Evolutionary conservation across 2,113 vertebrate genomes (phyloP).

Genomic region (Perognathus longimembris): DNA sequence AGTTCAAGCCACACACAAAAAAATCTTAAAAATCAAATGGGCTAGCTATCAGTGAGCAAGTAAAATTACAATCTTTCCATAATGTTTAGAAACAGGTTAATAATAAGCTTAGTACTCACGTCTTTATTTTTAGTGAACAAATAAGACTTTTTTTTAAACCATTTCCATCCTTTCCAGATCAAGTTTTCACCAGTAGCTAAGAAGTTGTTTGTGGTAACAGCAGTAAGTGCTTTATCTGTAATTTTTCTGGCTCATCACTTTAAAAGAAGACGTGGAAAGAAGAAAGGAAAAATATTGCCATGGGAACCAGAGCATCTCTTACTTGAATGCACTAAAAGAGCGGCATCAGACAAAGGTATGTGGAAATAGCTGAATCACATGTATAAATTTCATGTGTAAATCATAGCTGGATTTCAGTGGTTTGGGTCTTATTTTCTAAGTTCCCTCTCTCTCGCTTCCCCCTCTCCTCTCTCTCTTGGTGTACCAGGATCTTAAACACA

Average conservation of each 20-base stretch:
- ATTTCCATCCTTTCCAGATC: slow-evolving; percentile 86
- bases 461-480: too few species aligned
- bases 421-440: neutral
- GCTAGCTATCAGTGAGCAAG: neutral
- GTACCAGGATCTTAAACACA: too few species aligned
- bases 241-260: slow-evolving; percentile 95
- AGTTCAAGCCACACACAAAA: too few species aligned
- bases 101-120: neutral
- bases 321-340: slow-evolving; percentile 86
- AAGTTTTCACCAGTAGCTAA: slow-evolving; percentile 91
- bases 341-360: slow-evolving; percentile 90
- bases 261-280: slow-evolving; percentile 93
- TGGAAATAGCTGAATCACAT: slow-evolving; percentile 8
- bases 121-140: neutral
- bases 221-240: slow-evolving; percentile 92
- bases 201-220: slow-evolving; percentile 92
- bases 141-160: neutral
- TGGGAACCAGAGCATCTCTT: slow-evolving; percentile 90
- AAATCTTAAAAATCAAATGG: neutral
- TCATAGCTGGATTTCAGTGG: neutral
- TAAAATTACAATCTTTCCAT: neutral
- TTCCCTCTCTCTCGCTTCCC: neutral
- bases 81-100: slow-evolving; percentile 3
- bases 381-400: neutral
- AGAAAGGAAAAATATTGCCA: slow-evolving; percentile 87